Evolutionary conservation across 1,140 invertebrate species (phyloP), one percentile per base, ranked within the genome.

Genomic region (Geopemphigus sp.): DNA sequence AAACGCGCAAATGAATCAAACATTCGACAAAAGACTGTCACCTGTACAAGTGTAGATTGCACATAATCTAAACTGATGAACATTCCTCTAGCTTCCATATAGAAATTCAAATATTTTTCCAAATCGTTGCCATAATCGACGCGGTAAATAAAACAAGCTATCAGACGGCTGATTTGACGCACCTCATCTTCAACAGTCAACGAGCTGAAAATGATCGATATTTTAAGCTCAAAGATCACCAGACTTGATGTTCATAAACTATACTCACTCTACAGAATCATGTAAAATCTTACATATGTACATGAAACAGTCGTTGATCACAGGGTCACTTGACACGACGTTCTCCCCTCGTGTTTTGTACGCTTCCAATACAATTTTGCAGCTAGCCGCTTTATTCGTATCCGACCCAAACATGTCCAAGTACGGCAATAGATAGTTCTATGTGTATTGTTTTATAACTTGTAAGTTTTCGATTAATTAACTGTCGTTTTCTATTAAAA

Each of bases 121-220:
- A 95, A 92, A 86, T 98, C 93, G 56, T 91, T 87, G 45, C 93
- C 92, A 85, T 93, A 95, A 82, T 92, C 89, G 8, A 98, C 92
- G 72, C 90, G 89, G 83, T 90, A 88, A 22, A 98, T 90, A 81
- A 96, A 91, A 81, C 89, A 89, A 82, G 91, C 93, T 73, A 98
- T 94, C 26, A 98, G 86, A 81, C 91, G 89, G 11, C 93, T 91
- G 66, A 97, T 94, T 85, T 93, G 90, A 82, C 95, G 90, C 73
- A 91, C 91, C 85, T 98, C 96, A 87, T 98, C 97, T 72, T 97
- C 94, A 5, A 97, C 91, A 1, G 94, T 95, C n/a, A 97, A 86
- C 1, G 95, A 94, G 86, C 93, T 96, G 85, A 83, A 81, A 83
- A 64, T 8, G 32, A 81, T 50, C 5, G 12, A 78, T 63, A 15